Conservation (phyloP, 2,113 vertebrate genomes). For the Atherinomorus stipes region DNA sequence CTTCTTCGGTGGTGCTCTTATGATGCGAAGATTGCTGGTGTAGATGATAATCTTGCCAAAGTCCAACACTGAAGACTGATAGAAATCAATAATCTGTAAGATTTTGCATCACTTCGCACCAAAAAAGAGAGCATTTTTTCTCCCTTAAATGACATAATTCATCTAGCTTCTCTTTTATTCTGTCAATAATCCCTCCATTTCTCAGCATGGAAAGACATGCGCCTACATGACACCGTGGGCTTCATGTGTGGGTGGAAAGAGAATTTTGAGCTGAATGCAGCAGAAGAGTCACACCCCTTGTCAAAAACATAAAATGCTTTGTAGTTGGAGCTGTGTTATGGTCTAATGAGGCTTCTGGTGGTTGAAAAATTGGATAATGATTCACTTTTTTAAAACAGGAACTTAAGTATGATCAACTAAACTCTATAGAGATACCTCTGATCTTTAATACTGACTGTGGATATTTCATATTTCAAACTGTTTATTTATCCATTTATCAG, state of each 20-base stretch:
- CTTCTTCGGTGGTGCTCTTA: constrained; percentile 87
- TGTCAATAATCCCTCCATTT: neutral
- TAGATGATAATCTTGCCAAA: constrained; percentile 99
- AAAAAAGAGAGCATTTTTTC: neutral
- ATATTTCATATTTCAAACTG: neutral
- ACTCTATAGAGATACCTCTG: neutral
- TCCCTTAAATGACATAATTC: neutral
- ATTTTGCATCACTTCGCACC: neutral
- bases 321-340: neutral
- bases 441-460: neutral
- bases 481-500: neutral
- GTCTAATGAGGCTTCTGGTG: neutral
- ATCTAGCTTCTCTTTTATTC: neutral
- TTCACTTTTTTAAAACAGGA: neutral
- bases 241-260: constrained; percentile 18
- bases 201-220: neutral
- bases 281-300: neutral
- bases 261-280: constrained; percentile 22
- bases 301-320: constrained; percentile 22
- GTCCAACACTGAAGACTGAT: constrained; percentile 87
- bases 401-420: neutral
- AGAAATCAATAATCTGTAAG: neutral
- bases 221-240: constrained; percentile 1
- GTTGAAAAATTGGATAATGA: neutral
- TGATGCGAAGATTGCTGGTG: constrained; percentile 95